Evolutionary conservation across 2,797 vertebrate species (phyloP).

Genomic region (Setipinna tenuifilis): DNA sequence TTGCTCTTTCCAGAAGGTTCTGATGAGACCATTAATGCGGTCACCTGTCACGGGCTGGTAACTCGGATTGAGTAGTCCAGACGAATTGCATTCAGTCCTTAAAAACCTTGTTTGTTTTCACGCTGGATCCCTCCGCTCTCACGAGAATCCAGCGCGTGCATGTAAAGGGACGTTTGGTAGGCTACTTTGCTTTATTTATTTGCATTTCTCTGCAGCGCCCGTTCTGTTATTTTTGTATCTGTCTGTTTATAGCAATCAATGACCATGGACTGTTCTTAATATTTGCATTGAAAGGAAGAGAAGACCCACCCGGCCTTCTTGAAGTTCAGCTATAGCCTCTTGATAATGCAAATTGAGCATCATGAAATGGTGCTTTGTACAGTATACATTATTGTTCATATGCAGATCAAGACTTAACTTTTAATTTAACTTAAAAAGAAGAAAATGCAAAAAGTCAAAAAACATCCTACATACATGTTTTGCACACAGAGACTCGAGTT

Average conservation of each 20-base stretch:
- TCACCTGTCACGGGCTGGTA: neutral
- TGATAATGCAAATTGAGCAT: slow-evolving; percentile 32
- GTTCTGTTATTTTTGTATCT: slow-evolving; percentile 26
- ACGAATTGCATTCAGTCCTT: neutral
- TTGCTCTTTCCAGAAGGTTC: neutral
- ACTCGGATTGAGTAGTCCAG: neutral
- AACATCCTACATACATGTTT: neutral
- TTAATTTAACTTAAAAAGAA: slow-evolving; percentile 49
- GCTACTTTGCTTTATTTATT: slow-evolving; percentile 5
- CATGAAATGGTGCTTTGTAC: slow-evolving; percentile 55
- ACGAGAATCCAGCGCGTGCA: neutral
- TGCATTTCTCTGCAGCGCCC: neutral
- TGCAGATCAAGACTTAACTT: slow-evolving; percentile 45
- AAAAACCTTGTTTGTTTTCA: neutral
- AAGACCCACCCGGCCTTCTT: neutral
- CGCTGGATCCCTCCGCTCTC: neutral
- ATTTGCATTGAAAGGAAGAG: slow-evolving; percentile 31
- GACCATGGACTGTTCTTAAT: slow-evolving; percentile 53
- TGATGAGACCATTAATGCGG: neutral
- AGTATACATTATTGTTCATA: slow-evolving; percentile 49
- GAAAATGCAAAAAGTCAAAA: neutral
- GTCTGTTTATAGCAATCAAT: slow-evolving; percentile 57
- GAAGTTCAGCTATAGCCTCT: neutral
- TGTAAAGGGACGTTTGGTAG: slow-evolving; percentile 1
- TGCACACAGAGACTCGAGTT: slow-evolving; percentile 60